Conservation (phyloP, 2,797 vertebrate genomes). For the Tangara arthus region DNA sequence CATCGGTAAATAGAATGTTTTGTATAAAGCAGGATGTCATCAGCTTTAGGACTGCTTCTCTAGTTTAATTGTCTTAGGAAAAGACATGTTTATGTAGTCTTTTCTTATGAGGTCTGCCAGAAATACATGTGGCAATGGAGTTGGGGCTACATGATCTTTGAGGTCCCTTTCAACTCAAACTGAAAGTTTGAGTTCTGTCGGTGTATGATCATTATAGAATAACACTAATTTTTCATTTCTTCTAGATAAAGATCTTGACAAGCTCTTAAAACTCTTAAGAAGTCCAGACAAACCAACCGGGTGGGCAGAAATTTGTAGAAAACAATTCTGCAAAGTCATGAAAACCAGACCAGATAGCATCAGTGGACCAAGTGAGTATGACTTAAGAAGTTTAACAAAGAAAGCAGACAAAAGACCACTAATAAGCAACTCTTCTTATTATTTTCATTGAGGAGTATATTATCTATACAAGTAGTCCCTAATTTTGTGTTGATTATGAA, state of each 20-base stretch:
- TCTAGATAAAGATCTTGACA: slow-evolving; percentile 81
- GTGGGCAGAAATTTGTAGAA: slow-evolving; percentile 83
- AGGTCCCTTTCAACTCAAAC: not conserved
- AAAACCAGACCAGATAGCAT: slow-evolving; percentile 75
- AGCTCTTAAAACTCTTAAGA: slow-evolving; percentile 75
- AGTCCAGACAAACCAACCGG: slow-evolving; percentile 68
- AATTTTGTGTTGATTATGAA: not conserved
- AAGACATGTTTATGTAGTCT: not conserved
- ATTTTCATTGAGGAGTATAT: not conserved
- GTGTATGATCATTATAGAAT: not conserved
- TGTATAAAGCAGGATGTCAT: not conserved
- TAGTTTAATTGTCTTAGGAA: not conserved
- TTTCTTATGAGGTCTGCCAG: not conserved
- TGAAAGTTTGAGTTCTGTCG: not conserved
- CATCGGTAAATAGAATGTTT: not conserved
- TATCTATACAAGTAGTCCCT: not conserved
- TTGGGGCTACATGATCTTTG: not conserved
- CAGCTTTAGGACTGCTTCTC: not conserved
- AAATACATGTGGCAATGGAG: not conserved
- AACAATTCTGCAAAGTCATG: slow-evolving; percentile 82
- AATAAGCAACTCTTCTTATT: not conserved
- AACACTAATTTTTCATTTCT: not conserved
- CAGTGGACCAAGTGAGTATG: slow-evolving; percentile 80
- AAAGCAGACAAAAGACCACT: not conserved
- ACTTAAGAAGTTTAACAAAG: not conserved